Conservation (phyloP, 2,888 invertebrate genomes). For the Ephialtes manifestator region DNA sequence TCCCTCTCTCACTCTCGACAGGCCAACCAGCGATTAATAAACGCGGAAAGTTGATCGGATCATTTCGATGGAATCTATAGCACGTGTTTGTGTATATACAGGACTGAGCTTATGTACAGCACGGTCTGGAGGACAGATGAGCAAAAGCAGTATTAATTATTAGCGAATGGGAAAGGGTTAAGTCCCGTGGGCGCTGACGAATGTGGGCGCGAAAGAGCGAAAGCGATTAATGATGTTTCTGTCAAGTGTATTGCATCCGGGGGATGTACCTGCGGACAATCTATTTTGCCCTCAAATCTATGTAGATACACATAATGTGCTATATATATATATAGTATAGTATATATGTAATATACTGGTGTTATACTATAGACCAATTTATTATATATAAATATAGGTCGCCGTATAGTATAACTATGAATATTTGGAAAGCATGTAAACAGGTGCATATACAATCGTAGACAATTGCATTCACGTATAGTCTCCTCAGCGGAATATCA, state of each 20-base stretch:
- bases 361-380: background rate
- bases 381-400: background rate
- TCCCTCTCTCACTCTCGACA: background rate
- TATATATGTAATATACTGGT: background rate
- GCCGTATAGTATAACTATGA: constrained; percentile 9
- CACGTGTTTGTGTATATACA: constrained; percentile 7
- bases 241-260: constrained; percentile 40
- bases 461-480: constrained; percentile 34
- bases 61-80: constrained; percentile 44
- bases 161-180: constrained; percentile 33
- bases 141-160: constrained; percentile 49
- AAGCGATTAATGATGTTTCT: constrained; percentile 52
- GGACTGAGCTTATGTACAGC: too few species aligned
- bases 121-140: background rate
- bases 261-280: background rate
- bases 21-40: constrained; percentile 55
- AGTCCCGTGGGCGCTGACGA: constrained; percentile 35
- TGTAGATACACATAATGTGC: background rate
- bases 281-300: background rate
- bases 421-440: constrained; percentile 36
- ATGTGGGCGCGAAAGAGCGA: constrained; percentile 51
- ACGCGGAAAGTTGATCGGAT: constrained; percentile 57
- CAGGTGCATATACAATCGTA: constrained; percentile 39
- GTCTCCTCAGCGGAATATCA: constrained; percentile 29
- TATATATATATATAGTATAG: background rate